These are phyloP conservation scores for Ptilonorhynchus violaceus DNA, from an alignment of 2,113 vertebrate species.

Conservation along the genomic window DNA sequence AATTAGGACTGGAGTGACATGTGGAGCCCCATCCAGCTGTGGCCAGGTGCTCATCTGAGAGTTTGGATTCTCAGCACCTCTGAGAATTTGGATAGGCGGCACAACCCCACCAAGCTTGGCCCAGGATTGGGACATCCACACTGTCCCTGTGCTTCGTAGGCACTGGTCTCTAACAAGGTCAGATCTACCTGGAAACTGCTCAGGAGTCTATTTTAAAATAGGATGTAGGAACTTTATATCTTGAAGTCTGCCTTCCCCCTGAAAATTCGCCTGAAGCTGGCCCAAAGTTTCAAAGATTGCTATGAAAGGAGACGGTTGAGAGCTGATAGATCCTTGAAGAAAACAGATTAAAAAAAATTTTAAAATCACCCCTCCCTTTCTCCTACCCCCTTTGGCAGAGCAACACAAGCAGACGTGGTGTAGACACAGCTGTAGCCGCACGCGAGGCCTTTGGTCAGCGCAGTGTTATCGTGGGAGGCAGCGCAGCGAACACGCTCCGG, in stretches of 20 bases:
- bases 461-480: neutral
- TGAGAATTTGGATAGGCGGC: accelerated
- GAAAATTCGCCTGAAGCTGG: neutral
- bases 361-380: neutral
- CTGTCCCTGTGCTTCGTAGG: neutral
- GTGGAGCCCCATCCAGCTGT: neutral
- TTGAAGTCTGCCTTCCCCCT: neutral
- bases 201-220: neutral
- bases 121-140: neutral
- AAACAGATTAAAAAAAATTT: neutral
- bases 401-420: constrained; percentile 24
- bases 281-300: neutral
- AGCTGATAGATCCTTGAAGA: neutral
- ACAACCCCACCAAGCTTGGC: neutral
- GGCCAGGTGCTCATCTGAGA: neutral
- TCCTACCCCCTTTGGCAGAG: constrained; percentile 8
- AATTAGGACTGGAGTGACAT: neutral
- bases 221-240: neutral
- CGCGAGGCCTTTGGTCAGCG: constrained; percentile 22
- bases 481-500: accelerated
- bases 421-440: constrained; percentile 59
- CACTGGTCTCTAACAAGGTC: neutral
- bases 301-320: neutral
- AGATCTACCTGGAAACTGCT: neutral
- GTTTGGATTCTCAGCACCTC: neutral